phyloP scores from a whole-genome alignment of 1,140 invertebrate species.

The Maniola jurtina region DNA sequence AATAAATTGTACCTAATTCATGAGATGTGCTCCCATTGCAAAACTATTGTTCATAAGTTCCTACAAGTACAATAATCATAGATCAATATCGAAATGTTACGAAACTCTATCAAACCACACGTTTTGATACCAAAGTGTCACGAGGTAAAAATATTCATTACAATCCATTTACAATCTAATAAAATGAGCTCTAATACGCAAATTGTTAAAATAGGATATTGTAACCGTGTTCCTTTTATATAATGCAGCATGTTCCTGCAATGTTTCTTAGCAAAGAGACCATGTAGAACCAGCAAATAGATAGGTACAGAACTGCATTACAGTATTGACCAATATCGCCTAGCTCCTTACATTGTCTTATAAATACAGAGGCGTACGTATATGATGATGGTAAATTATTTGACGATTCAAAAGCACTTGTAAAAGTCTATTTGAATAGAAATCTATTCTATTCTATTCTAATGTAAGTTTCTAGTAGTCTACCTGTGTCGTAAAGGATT shows the following conservation, averaged over 20 bases:
- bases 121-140: conserved; percentile 35
- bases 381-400: too few species aligned
- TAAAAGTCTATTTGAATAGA: too few species aligned
- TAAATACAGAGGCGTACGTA: too few species aligned
- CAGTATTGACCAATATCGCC: too few species aligned
- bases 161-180: not conserved
- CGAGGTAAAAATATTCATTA: conserved; percentile 38
- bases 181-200: not conserved
- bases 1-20: not conserved
- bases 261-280: too few species aligned
- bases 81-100: conserved; percentile 43
- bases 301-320: too few species aligned
- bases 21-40: conserved; percentile 1
- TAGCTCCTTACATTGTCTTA: too few species aligned
- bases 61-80: not conserved
- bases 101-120: conserved; percentile 45
- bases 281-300: too few species aligned
- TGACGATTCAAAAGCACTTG: too few species aligned
- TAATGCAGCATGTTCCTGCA: too few species aligned
- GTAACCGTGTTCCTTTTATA: not conserved
- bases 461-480: not conserved
- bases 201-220: not conserved
- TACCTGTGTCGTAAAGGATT: not conserved
- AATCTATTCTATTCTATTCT: too few species aligned
- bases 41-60: not conserved